Percentiles rank a stretch among this genome's conserved stretches.
These are phyloP conservation scores for Andricus grossulariae DNA, from an alignment of 1,140 invertebrate species.

Conservation along the genomic window DNA sequence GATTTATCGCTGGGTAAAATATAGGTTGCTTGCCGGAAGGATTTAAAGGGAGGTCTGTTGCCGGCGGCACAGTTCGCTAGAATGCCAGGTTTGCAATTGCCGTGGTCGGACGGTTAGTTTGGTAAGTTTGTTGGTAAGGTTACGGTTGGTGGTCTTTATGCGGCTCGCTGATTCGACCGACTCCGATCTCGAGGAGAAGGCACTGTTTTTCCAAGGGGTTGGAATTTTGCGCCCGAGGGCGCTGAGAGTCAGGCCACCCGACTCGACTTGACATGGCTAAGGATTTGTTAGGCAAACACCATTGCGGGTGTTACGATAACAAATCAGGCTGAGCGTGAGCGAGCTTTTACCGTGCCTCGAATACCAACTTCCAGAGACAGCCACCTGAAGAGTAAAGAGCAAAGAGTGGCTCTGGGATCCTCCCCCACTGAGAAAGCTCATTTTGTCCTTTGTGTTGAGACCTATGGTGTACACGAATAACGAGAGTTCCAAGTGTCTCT, in stretches of 20 bases:
- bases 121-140: slow-evolving; percentile 1
- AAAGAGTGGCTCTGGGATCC: too few relatives aligned
- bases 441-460: background rate
- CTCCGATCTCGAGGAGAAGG: background rate
- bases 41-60: slow-evolving; percentile 41
- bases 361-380: slow-evolving; percentile 19
- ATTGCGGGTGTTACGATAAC: slow-evolving; percentile 58
- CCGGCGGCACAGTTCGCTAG: slow-evolving; percentile 45
- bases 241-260: slow-evolving; percentile 31
- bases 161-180: background rate
- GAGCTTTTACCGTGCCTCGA: slow-evolving; percentile 41
- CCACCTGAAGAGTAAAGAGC: slow-evolving; percentile 25
- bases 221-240: slow-evolving; percentile 37
- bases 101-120: slow-evolving; percentile 20
- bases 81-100: slow-evolving; percentile 53
- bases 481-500: background rate
- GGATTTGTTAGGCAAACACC: slow-evolving; percentile 64
- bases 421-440: background rate
- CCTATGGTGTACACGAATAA: background rate
- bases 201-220: slow-evolving; percentile 60
- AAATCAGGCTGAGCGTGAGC: slow-evolving; percentile 52
- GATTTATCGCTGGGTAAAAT: slow-evolving; percentile 61
- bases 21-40: slow-evolving; percentile 54
- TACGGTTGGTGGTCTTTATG: background rate
- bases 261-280: slow-evolving; percentile 45